Base-by-base conservation (phyloP, 2,113 vertebrate genomes). In the Nibea albiflora region DNA sequence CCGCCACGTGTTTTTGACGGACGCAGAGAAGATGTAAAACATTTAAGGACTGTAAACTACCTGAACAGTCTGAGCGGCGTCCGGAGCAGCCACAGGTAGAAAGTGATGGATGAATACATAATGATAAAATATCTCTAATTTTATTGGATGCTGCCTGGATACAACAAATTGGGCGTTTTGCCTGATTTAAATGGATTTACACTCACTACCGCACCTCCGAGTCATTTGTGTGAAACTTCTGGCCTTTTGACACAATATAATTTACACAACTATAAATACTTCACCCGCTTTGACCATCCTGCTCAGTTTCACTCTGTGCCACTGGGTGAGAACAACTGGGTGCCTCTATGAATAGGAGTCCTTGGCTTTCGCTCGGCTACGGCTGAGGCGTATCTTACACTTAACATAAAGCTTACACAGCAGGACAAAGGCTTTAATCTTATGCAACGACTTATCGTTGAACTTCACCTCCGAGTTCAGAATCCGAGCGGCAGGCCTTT, bases 241-340 rank as follows among this genome's bases (percentile, higher is more conserved):
- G 86, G 75, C 86, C 89, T 84, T 88, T 92, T 50, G 54, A 73
- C 78, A 84, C 92, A 92, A 91, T 90, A 86, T 85, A 91, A 90
- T 92, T 93, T 83, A 78, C 87, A 81, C 76, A 80, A 82, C 88
- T 93, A 92, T 87, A 90, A 89, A 93, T 92, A 93, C 79, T 76
- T 81, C 49, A 84, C 84, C 90, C 67, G 57, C 85, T 72, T 61
- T 82, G 81, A 87, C 85, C 80, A 84, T 78, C 86, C 86, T 84
- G 69, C 81, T 89, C 79, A 54, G 85, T 86, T 92, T 90, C 87
- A 71, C 66, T 80, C 79, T 72, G 78, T 70, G 81, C 74, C 65
- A 56, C 10, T 49, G 83, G 92, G 88, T 90, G 88, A 92, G 88
- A 92, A 92, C 89, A 92, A 93, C 91, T 94, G 89, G 84, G 57